Evolutionary conservation across 2,797 vertebrate genomes (phyloP).

Genomic region (Xenops minutus): DNA sequence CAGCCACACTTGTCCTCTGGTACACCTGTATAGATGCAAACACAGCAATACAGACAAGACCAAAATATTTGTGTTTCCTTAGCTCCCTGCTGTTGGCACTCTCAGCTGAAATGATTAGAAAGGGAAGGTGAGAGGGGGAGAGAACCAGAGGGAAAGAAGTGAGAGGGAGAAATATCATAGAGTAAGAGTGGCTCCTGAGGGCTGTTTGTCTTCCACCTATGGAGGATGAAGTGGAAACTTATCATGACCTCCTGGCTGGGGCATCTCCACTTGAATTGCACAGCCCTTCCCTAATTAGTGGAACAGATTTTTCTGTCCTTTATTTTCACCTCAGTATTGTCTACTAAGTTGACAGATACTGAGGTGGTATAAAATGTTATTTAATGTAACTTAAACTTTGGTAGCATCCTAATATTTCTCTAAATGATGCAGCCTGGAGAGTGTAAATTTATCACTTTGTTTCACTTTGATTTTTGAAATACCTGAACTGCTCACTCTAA

Average conservation of each 20-base stretch:
- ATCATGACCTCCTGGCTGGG: not conserved
- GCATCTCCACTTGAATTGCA: not conserved
- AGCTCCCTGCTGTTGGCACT: not conserved
- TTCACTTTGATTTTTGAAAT: not conserved
- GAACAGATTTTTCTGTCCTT: not conserved
- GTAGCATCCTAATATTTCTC: not conserved
- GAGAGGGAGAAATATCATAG: not conserved
- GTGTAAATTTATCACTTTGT: not conserved
- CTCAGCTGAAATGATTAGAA: not conserved
- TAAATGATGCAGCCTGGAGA: not conserved
- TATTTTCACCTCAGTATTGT: not conserved
- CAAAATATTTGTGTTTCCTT: not conserved
- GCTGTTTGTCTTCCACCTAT: not conserved
- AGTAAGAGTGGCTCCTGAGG: not conserved
- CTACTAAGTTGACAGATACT: not conserved
- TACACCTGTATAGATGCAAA: not conserved
- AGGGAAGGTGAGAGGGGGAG: not conserved
- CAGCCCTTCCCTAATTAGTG: not conserved
- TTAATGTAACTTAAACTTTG: not conserved
- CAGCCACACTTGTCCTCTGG: not conserved
- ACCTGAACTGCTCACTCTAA: not conserved
- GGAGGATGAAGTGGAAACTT: not conserved
- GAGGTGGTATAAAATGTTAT: not conserved
- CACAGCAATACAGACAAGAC: not conserved
- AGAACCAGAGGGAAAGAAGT: not conserved